Base-by-base conservation (phyloP, 2,113 vertebrate genomes). In the Melanocharis versteri region DNA sequence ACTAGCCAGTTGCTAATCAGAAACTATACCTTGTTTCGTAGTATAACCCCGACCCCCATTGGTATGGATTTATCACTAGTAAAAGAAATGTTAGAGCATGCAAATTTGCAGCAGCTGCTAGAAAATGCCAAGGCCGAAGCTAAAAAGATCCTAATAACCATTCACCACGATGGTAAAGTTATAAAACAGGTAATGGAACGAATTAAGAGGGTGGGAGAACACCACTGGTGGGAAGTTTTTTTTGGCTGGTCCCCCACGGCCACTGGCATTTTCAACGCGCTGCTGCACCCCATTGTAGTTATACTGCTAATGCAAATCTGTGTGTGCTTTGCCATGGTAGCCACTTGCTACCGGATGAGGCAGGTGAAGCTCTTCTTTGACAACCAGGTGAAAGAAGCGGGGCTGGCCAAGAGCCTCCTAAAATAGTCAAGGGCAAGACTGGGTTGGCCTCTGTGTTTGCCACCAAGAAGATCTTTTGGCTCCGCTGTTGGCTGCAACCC, bases 381-480 rank as follows among this genome's bases (percentile, higher is more conserved):
- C 8, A 75, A 26, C 1, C 50, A 96, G 51, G 1, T 92, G 44
- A 14, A 75, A 44, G 7, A 12, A 23, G 51, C 76, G 11, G 61
- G 65, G 28, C 2, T 87, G 51, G 94, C 94, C 94, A 97, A 86
- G 64, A 19, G 79, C 60, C 27, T 95, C 95, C 89, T 96, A 9
- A 61, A 61, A 33, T 92, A 97, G 93, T 95, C 96, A 96, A 96
- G 96, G 96, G 95, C 96, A 96, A 96, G 96, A 97, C 95, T 97
- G 95, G 96, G 77, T 95, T 97, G 95, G 96, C 94, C 96, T 96
- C 96, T 97, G 96, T 95, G 95, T 97, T 94, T 92, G 96, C 96
- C 96, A 95, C 95, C 96, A 97, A 89, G 96, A 96, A 97, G 96
- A 96, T 68, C 94, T 45, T 69, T 11, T 26, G 47, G 93, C 96